phyloP scores from a whole-genome alignment of 2,888 invertebrate genomes.

The Tachina grossa region DNA sequence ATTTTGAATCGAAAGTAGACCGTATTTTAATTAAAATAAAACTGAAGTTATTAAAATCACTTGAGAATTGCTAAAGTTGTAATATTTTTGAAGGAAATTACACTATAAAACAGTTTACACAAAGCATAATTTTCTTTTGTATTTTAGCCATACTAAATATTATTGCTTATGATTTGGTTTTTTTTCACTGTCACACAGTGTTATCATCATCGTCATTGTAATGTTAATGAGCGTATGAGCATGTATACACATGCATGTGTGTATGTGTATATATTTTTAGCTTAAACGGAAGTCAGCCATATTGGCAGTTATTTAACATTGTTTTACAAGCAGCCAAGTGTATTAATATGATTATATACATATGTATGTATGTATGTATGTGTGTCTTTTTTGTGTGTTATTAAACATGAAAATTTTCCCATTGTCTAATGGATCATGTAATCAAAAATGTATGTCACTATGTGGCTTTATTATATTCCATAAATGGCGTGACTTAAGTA shows the following conservation, averaged over 20 bases:
- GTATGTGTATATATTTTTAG: not conserved
- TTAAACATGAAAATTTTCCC: conserved; percentile 3
- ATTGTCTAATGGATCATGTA: not conserved
- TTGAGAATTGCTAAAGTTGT: no score
- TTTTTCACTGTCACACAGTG: no score
- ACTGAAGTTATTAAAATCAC: no score
- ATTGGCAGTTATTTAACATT: conserved; percentile 56
- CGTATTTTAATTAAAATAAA: no score
- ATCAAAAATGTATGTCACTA: conserved; percentile 28
- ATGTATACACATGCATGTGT: not conserved
- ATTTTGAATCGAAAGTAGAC: no score
- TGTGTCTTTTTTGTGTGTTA: not conserved
- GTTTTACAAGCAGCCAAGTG: conserved; percentile 58
- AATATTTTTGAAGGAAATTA: no score
- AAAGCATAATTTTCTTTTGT: no score
- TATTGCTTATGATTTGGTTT: no score
- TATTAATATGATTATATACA: conserved; percentile 11
- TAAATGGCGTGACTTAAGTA: conserved; percentile 44
- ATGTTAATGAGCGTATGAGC: conserved; percentile 35
- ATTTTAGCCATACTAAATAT: no score
- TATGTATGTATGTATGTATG: not conserved
- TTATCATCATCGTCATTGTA: conserved; percentile 42
- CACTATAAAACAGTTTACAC: no score
- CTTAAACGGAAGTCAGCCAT: conserved; percentile 64
- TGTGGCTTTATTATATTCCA: conserved; percentile 36